Evolutionary conservation across 2,113 vertebrate genomes (phyloP), one percentile per base, ranked within the genome.

Genomic region (Aphelocoma coerulescens): DNA sequence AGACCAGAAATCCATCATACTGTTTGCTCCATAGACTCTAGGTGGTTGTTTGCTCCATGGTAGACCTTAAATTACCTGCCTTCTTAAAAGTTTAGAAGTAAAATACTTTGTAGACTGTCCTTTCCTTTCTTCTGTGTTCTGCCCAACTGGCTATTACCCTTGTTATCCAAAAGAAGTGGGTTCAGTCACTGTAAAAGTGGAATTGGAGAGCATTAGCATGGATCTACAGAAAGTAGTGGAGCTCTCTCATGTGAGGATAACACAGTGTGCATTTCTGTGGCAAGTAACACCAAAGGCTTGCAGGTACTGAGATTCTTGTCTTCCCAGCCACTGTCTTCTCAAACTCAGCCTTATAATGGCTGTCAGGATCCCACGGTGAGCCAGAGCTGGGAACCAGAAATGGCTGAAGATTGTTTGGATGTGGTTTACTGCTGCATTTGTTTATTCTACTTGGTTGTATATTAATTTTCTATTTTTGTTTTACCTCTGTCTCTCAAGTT

Each of bases 201-300:
- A 63, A 30, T 33, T 27, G 43, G 55, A 58, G 49, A 62, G 43
- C 17, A 5, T 35, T 13, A 78, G 9, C 1, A 0, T 79, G 52
- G 33, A 59, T 58, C 55, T 33, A 7, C 39, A 71, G 65, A 46
- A 71, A 51, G 48, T 30, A 28, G 24, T 48, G 44, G 59, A 77
- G 26, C 8, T 27, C 30, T 74, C 59, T 59, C 30, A 27, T 1
- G 1, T 52, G 23, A 41, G 41, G 44, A 28, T 46, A 48, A 13
- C 1, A 3, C 17, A 30, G 46, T 0, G 0, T 13, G 2, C 2
- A 1, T 55, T 84, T 85, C 55, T 52, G 1, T 58, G 59, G 32
- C 77, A 44, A 35, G 39, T 68, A 35, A 55, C 17, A 37, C 28
- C 39, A 62, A 37, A 48, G 2, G 1, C 62, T 66, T 23, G 43